A percentile compares a stretch with the other conserved stretches of the same genome.
Evolutionary conservation across 2,113 vertebrate genomes (phyloP).

Genomic region (Antidorcas marsupialis): DNA sequence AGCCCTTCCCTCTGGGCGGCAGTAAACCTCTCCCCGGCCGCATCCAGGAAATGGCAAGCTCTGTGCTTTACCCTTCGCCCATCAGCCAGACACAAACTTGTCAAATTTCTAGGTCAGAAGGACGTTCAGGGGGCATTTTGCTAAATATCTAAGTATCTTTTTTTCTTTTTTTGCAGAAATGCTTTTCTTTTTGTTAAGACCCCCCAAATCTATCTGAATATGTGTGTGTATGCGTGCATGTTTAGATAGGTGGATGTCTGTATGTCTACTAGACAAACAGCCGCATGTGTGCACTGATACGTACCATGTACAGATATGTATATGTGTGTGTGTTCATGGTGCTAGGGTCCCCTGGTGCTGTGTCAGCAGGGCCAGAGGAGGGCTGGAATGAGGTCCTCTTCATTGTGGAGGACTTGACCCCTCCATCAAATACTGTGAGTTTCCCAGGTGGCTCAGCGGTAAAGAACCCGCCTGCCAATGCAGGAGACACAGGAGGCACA

Average conservation of each 20-base stretch:
- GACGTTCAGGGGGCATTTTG: neutral
- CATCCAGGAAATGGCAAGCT: neutral
- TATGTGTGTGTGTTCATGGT: neutral
- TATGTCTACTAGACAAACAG: neutral
- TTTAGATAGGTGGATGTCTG: neutral
- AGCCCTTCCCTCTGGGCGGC: neutral
- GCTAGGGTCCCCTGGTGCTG: neutral
- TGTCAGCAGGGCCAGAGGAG: neutral
- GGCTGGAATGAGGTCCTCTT: neutral
- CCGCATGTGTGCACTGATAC: neutral
- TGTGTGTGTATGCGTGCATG: neutral
- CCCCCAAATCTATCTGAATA: neutral
- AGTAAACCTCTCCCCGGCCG: neutral
- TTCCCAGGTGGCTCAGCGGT: neutral
- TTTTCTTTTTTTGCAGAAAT: neutral
- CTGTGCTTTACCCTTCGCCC: neutral
- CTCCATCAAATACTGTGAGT: neutral
- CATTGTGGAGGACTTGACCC: neutral
- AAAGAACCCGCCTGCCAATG: neutral
- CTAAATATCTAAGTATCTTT: neutral
- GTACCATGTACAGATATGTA: accelerated
- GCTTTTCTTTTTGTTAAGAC: neutral
- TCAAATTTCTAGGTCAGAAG: neutral
- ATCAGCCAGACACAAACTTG: neutral
- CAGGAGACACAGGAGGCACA: neutral